These are phyloP conservation scores for Spondyliosoma cantharus DNA, from an alignment of 2,797 vertebrate genomes.

Conservation along the genomic window DNA sequence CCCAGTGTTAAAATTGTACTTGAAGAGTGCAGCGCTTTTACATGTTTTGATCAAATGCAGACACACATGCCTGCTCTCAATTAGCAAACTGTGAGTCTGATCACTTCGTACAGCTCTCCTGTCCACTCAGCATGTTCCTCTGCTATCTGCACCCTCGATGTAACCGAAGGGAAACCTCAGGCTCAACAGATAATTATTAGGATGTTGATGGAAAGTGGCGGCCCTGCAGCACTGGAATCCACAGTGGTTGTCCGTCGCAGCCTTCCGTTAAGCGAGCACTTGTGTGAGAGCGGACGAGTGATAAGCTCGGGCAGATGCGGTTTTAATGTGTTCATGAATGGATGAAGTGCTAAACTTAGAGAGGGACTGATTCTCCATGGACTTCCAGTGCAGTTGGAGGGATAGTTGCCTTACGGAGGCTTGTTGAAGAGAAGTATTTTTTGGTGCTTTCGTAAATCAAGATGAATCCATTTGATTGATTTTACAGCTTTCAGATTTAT, in stretches of 20 bases:
- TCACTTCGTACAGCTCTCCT: slow-evolving; percentile 21
- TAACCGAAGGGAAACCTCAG: slow-evolving; percentile 22
- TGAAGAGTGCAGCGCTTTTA: not conserved
- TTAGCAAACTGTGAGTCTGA: slow-evolving; percentile 45
- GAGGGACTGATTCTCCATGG: slow-evolving; percentile 3
- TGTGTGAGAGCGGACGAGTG: slow-evolving; percentile 51
- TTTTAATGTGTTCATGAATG: slow-evolving; percentile 35
- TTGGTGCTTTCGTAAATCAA: no score
- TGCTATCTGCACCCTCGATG: slow-evolving; percentile 17
- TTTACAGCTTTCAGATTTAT: not conserved
- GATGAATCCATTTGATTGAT: no score
- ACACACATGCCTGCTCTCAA: slow-evolving; percentile 36
- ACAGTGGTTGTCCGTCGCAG: slow-evolving; percentile 23
- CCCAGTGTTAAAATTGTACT: not conserved
- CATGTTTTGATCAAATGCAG: slow-evolving; percentile 1
- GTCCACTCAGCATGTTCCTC: slow-evolving; percentile 15
- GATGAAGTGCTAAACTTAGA: slow-evolving; percentile 28
- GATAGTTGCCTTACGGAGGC: slow-evolving; percentile 2
- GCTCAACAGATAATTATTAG: slow-evolving; percentile 64
- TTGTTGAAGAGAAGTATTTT: no score
- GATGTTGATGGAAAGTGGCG: slow-evolving; percentile 67
- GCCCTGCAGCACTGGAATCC: slow-evolving; percentile 44
- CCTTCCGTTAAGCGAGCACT: slow-evolving; percentile 34
- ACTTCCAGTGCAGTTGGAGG: not conserved
- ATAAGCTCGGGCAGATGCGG: slow-evolving; percentile 53